Base-by-base conservation (phyloP, 2,888 invertebrate genomes). In the Nomada goodeniana region DNA sequence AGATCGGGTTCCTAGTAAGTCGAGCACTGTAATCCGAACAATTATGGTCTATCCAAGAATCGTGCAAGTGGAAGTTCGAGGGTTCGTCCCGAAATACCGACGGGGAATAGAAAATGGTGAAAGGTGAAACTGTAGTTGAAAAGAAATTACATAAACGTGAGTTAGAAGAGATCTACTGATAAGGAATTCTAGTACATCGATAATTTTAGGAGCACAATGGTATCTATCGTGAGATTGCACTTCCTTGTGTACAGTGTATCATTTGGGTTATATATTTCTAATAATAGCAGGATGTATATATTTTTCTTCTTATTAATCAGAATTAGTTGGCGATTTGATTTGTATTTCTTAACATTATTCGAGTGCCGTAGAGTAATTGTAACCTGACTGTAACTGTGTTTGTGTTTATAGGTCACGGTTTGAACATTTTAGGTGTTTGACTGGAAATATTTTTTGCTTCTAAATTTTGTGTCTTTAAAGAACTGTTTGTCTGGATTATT, bases 11-110 rank as follows among this genome's bases (percentile, higher is more conserved):
- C 42, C 70, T 44, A 26, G 81, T 76, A 82, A 82, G 52, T 26
- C 20, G 68, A 81, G 42, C 81, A 53, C 60, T n/a, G 29, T 82
- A 81, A 82, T 81, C 71, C 76, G 71, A 60, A 68, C 76, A 72
- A 81, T 81, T 67, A 65, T 70, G 55, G 47, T 5, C 42, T 20
- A 59, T 55, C 70, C 70, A 55, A 64, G 67, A 47, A 80, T 71
- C 61, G 50, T 53, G 44, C 42, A 20, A 7, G 36, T 42, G 13
- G 44, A 36, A 23, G 52, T 29, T 61, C 67, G 53, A 26, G 65
- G 57, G 60, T 60, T 50, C 36, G 52, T 79, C 52, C 20, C 50
- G 61, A 61, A 44, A 18, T 61, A 36, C 42, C 36, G 44, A 26
- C 47, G 47, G 29, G 36, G 26, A 55, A 20, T 18, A 9, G 23